Conservation (phyloP, 2,113 vertebrate genomes). For the Pelvicachromis taeniatus region DNA sequence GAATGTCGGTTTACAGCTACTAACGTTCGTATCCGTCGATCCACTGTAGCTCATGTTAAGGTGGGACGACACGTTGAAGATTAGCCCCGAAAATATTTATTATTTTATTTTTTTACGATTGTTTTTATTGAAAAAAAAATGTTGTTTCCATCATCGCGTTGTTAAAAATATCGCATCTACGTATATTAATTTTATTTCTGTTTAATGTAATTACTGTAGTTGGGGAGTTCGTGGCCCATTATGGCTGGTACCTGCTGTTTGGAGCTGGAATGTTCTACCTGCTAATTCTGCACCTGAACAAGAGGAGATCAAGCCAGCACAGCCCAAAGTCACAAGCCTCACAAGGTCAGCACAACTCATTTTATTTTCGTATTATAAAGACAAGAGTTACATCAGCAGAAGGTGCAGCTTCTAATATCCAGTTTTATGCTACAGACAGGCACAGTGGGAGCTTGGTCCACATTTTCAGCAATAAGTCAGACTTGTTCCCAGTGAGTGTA, state of each 20-base stretch:
- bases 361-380: not conserved
- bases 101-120: not conserved
- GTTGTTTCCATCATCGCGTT: not conserved
- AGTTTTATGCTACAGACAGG: not conserved
- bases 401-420: not conserved
- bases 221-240: not conserved
- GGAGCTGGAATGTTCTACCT: not conserved
- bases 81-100: not conserved
- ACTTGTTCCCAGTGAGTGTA: not conserved
- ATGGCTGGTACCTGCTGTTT: not conserved
- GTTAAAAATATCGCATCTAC: not conserved
- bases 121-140: not conserved
- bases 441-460: not conserved
- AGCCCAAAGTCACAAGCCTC: not conserved
- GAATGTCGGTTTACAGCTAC: not conserved
- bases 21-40: not conserved
- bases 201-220: not conserved
- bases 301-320: not conserved
- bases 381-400: accelerated
- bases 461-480: not conserved
- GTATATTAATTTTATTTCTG: accelerated
- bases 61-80: not conserved
- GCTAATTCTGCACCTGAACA: not conserved
- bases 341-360: not conserved
- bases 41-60: not conserved